Percentiles rank a stretch among this genome's conserved stretches.
Conservation (phyloP, 92 coral and sea anemone genomes). For the Palythoa caribaeorum region DNA sequence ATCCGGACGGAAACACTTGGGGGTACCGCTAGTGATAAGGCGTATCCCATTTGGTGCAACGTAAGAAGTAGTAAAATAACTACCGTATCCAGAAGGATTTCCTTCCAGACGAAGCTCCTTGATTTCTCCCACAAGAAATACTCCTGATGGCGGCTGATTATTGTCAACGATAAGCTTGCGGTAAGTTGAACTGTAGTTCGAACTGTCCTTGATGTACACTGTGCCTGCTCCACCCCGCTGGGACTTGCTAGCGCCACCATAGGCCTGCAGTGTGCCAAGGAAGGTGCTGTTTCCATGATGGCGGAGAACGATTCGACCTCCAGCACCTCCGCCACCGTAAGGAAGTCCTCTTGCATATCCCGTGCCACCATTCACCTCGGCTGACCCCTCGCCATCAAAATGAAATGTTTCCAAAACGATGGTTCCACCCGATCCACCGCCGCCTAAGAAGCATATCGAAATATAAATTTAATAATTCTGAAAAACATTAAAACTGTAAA, state of each 20-base stretch:
- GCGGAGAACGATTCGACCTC: slow-evolving; percentile 70
- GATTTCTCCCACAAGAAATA: slow-evolving; percentile 56
- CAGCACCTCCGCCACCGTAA: slow-evolving; percentile 74
- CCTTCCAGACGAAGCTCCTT: slow-evolving; percentile 52
- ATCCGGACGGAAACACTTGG: slow-evolving; percentile 40
- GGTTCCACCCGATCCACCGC: slow-evolving; percentile 79
- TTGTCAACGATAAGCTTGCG: slow-evolving; percentile 61
- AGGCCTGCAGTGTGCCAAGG: slow-evolving; percentile 70
- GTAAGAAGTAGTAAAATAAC: slow-evolving; percentile 53
- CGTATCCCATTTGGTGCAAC: slow-evolving; percentile 61
- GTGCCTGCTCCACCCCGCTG: slow-evolving; percentile 74
- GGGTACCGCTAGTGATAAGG: slow-evolving; percentile 68
- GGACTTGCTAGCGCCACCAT: slow-evolving; percentile 68
- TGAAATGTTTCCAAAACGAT: slow-evolving; percentile 57
- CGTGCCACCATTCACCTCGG: slow-evolving; percentile 70
- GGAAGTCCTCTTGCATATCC: slow-evolving; percentile 46
- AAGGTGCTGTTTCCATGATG: slow-evolving; percentile 65
- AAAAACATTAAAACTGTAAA: not conserved
- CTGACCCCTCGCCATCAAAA: slow-evolving; percentile 80
- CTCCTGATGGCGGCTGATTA: slow-evolving; percentile 47
- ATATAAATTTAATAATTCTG: not conserved
- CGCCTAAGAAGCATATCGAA: slow-evolving; percentile 5
- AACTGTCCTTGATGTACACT: slow-evolving; percentile 59
- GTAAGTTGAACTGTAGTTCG: slow-evolving; percentile 48
- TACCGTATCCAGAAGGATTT: slow-evolving; percentile 43